phyloP scores from a whole-genome alignment of 1,140 invertebrate species.

The Lepeophtheirus salmonis region DNA sequence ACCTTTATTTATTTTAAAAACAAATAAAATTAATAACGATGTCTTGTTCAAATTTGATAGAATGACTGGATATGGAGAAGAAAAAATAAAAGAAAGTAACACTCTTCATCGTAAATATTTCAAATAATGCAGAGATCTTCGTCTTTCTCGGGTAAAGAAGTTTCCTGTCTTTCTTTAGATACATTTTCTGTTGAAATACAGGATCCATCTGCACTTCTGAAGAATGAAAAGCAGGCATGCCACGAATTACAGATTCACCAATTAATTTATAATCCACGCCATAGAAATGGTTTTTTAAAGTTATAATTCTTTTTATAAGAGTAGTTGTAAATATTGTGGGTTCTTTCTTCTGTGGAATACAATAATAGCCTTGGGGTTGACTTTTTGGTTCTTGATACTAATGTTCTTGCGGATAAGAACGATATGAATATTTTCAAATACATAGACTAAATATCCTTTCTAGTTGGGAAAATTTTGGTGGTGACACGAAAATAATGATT shows the following conservation, averaged over 20 bases:
- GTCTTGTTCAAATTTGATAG: not conserved
- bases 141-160: conserved; percentile 81
- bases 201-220: conserved; percentile 98
- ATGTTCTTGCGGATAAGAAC: conserved; percentile 86
- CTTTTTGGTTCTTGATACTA: conserved; percentile 98
- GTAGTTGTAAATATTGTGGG: conserved; percentile 95
- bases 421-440: conserved; percentile 98
- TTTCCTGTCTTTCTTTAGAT: conserved; percentile 78
- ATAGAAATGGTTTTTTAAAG: conserved; percentile 98
- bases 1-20: not conserved
- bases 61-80: not conserved
- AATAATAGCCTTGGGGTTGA: conserved; percentile 98
- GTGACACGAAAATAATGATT: conserved; percentile 76
- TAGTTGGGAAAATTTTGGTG: conserved; percentile 98
- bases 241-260: conserved; percentile 96
- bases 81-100: not conserved
- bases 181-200: conserved; percentile 83
- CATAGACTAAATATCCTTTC: conserved; percentile 92
- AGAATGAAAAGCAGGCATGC: conserved; percentile 91
- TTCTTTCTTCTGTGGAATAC: conserved; percentile 99
- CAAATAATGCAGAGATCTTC: conserved; percentile 59
- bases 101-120: not conserved
- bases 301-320: conserved; percentile 99
- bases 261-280: conserved; percentile 93
- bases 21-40: not conserved